Conservation (phyloP, 2,888 invertebrate genomes). For the Eupithecia abbreviata region DNA sequence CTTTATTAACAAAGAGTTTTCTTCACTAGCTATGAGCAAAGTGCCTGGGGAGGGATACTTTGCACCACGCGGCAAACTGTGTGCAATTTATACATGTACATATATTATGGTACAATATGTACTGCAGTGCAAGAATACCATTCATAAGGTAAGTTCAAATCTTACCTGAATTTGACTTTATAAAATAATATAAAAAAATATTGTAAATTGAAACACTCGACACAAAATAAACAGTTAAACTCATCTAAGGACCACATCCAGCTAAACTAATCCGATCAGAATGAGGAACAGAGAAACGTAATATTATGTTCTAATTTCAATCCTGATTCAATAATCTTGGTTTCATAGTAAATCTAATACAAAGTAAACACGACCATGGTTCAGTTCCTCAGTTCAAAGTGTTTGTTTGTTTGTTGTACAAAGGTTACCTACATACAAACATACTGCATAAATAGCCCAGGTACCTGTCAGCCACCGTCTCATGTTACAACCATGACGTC, state of each 20-base stretch:
- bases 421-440: background rate
- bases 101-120: background rate
- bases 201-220: background rate
- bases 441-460: no score
- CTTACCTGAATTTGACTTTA: no score
- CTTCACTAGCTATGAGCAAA: background rate
- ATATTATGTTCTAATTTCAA: background rate
- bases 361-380: background rate
- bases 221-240: background rate
- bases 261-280: background rate
- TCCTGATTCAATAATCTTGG: background rate
- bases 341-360: background rate
- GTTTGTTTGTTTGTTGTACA: background rate
- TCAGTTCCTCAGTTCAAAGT: background rate
- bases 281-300: background rate
- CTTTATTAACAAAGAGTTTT: background rate
- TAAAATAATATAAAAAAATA: no score
- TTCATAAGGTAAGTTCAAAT: no score
- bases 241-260: no score
- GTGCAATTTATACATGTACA: no score
- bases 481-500: conserved; percentile 35
- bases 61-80: background rate
- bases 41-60: background rate
- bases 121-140: background rate
- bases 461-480: background rate